A percentile compares a stretch with the other conserved stretches of the same genome.
phyloP scores from a whole-genome alignment of 2,797 vertebrate species.

The Eremophila alpestris region DNA sequence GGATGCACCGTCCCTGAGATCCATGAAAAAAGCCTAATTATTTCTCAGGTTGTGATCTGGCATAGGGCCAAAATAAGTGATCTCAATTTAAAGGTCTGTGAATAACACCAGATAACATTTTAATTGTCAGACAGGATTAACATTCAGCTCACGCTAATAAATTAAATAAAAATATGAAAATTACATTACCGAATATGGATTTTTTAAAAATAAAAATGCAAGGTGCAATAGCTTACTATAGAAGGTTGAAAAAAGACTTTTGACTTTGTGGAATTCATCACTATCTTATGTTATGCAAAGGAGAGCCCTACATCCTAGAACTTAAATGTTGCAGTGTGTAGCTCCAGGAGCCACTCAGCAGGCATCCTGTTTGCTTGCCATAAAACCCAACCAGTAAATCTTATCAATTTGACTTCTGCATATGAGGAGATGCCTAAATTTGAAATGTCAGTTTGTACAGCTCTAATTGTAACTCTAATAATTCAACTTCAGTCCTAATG shows the following conservation, averaged over 20 bases:
- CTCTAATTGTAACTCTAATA: background rate
- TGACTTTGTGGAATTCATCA: background rate
- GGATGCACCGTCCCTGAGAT: background rate
- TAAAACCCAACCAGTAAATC: background rate
- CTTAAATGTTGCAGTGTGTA: background rate
- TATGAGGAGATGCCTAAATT: background rate
- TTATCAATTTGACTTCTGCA: background rate
- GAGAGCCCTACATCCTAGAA: background rate
- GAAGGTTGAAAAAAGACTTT: background rate
- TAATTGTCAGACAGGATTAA: background rate
- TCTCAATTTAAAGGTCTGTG: background rate
- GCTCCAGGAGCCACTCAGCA: background rate
- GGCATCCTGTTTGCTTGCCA: background rate
- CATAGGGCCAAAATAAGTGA: background rate
- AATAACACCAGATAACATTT: background rate
- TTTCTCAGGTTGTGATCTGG: background rate
- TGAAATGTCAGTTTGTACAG: background rate
- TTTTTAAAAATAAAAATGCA: background rate
- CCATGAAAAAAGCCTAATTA: background rate
- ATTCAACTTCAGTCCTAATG: background rate
- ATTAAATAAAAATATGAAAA: background rate
- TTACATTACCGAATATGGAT: background rate
- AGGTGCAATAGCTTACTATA: background rate
- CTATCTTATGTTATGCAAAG: background rate
- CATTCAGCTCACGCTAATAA: background rate